Base-by-base conservation (phyloP, 2,113 vertebrate species). In the Dermatemys mawii region DNA sequence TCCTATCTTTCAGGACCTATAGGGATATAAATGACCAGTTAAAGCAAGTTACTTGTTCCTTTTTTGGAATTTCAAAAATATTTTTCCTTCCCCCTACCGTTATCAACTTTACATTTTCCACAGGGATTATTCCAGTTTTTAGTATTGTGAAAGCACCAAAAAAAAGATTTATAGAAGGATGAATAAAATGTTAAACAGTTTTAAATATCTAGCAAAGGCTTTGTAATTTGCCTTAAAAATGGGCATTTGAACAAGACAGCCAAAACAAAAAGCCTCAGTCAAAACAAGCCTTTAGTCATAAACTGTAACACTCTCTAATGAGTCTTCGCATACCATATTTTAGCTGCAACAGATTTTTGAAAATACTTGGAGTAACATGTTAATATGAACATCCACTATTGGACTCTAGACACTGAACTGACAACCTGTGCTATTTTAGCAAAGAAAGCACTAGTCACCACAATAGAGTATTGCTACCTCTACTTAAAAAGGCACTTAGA, bases 401-500 rank as follows among this genome's bases (percentile, higher is more conserved):
- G 97, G 97, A 87, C 93, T 95, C 94, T 95, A 94, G 97, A 92
- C 81, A 97, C 79, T 75, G 55, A 87, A 82, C 85, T 81, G 90
- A 97, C 55, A 92, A 87, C 76, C 2, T 85, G 83, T 3, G 0
- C n/a, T 82, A n/a, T 70, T 55, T 87, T 96, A 95, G 88, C 91
- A 96, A 95, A n/a, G 19, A 80, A 97, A 91, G 5, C 29, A 96
- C 93, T 93, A 96, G 78, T 75, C 93, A 22, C 93, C 91, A 95
- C 93, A 93, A 95, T 70, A 83, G 90, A 96, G 82, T 94, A 54
- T 96, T 95, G 90, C 55, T 96, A 94, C 84, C 91, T 97, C 91
- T 84, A 70, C 55, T 86, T 96, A 92, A 96, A 90, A 97, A 88
- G 97, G 96, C 97, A 98, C 97, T 98, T 98, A 78, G 93, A 89